These are phyloP conservation scores for Amiota mariae DNA, from an alignment of 2,888 invertebrate species.

Conservation along the genomic window DNA sequence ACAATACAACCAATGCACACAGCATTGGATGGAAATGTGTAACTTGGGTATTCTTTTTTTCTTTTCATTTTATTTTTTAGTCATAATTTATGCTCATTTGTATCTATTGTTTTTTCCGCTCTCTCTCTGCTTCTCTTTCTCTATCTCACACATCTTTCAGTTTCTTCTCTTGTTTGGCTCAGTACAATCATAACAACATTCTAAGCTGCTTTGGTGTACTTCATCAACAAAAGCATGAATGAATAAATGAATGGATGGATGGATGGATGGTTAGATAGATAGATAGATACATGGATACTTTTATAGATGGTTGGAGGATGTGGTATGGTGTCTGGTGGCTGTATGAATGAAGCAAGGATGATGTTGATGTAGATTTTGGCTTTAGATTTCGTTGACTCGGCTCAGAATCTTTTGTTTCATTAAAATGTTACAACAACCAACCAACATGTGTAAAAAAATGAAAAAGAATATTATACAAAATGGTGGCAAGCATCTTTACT, in stretches of 20 bases:
- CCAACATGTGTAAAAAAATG: background rate
- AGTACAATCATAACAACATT: conserved; percentile 8
- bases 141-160: too few relatives aligned
- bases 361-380: conserved; percentile 46
- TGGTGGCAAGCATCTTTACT: background rate
- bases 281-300: too few relatives aligned
- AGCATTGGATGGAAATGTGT: conserved; percentile 26
- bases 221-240: background rate
- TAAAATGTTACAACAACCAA: background rate
- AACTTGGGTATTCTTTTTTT: conserved; percentile 35
- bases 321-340: too few relatives aligned
- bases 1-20: background rate
- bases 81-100: conserved; percentile 63
- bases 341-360: background rate
- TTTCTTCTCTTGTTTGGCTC: conserved; percentile 35
- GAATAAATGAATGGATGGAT: background rate
- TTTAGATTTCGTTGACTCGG: conserved; percentile 61
- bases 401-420: conserved; percentile 53
- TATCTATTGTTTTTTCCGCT: conserved; percentile 36
- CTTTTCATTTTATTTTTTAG: conserved; percentile 27
- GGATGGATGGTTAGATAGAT: too few relatives aligned
- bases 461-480: conserved; percentile 1
- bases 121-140: conserved; percentile 29
- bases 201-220: conserved; percentile 56
- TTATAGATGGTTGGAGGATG: too few relatives aligned